phyloP scores from a whole-genome alignment of 2,888 invertebrate genomes.

The Sinohyriopsis cumingii region DNA sequence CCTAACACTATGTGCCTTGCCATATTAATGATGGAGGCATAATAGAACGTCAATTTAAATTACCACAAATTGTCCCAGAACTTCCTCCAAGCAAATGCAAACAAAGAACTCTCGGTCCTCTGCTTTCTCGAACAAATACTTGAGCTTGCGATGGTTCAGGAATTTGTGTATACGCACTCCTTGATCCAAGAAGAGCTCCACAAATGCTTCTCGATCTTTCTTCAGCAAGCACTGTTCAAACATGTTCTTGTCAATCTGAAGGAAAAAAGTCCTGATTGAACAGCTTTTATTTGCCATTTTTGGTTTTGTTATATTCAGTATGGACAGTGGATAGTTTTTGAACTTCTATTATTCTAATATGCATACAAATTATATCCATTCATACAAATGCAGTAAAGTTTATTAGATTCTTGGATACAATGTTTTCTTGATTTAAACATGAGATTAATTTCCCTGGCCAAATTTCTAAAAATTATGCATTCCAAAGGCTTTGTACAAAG shows the following conservation, averaged over 20 bases:
- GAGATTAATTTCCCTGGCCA: no score
- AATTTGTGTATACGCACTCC: conserved; percentile 70
- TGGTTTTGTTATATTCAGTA: not conserved
- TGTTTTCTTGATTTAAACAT: no score
- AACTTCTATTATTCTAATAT: no score
- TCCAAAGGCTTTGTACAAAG: no score
- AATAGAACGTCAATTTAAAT: not conserved
- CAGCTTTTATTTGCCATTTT: not conserved
- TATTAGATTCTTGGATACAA: no score
- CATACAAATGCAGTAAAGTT: no score
- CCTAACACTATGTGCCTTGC: no score
- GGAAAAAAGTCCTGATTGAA: not conserved
- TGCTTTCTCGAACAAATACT: conserved; percentile 61
- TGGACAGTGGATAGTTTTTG: not conserved
- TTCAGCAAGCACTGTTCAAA: conserved; percentile 69
- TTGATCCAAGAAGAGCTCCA: conserved; percentile 70
- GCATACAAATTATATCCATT: no score
- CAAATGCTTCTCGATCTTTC: conserved; percentile 69
- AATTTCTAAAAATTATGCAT: no score
- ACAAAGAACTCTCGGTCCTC: conserved; percentile 68
- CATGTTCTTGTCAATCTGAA: conserved; percentile 60
- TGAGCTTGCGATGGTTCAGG: conserved; percentile 57
- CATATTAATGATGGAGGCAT: no score
- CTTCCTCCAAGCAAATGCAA: conserved; percentile 65
- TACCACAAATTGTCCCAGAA: conserved; percentile 56